A percentile compares a stretch with the other conserved stretches of the same genome.
phyloP scores from a whole-genome alignment of 2,797 vertebrate genomes.

The Hirundo rustica region DNA sequence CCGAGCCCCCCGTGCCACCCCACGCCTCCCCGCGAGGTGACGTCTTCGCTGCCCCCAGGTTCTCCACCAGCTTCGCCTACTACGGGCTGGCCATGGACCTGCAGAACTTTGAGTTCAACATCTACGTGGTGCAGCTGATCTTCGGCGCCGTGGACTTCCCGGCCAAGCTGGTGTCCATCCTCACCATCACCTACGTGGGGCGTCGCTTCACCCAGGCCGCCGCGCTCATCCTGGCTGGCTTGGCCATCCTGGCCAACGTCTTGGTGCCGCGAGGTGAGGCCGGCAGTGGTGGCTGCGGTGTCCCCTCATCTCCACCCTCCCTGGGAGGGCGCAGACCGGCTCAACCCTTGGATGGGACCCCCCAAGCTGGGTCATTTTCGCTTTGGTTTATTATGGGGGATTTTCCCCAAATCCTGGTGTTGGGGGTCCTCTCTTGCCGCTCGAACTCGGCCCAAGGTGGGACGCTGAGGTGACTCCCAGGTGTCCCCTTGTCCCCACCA shows the following conservation, averaged over 20 bases:
- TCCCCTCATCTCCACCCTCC: background rate
- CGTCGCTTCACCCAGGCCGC: constrained; percentile 81
- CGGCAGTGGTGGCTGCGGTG: fast-evolving
- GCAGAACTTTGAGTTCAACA: constrained; percentile 87
- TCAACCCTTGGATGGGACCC: fast-evolving
- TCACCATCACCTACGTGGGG: constrained; percentile 83
- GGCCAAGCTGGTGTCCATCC: constrained; percentile 84
- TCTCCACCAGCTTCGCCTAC: constrained; percentile 91
- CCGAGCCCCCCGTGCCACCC: background rate
- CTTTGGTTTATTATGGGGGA: background rate
- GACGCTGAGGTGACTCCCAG: background rate
- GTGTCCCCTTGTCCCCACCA: background rate
- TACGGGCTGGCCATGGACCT: constrained; percentile 90
- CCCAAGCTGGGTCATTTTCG: fast-evolving
- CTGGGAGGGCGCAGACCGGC: fast-evolving
- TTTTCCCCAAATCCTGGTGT: background rate
- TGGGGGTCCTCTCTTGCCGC: background rate
- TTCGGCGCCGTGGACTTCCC: constrained; percentile 91
- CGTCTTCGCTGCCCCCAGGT: constrained; percentile 73
- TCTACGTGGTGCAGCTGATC: constrained; percentile 94
- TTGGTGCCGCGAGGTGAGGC: constrained; percentile 82
- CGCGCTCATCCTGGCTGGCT: constrained; percentile 80
- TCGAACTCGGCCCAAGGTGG: fast-evolving
- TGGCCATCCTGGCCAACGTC: constrained; percentile 83
- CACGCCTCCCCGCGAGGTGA: background rate